Evolutionary conservation across 2,113 vertebrate species (phyloP).

Genomic region (Grus americana): DNA sequence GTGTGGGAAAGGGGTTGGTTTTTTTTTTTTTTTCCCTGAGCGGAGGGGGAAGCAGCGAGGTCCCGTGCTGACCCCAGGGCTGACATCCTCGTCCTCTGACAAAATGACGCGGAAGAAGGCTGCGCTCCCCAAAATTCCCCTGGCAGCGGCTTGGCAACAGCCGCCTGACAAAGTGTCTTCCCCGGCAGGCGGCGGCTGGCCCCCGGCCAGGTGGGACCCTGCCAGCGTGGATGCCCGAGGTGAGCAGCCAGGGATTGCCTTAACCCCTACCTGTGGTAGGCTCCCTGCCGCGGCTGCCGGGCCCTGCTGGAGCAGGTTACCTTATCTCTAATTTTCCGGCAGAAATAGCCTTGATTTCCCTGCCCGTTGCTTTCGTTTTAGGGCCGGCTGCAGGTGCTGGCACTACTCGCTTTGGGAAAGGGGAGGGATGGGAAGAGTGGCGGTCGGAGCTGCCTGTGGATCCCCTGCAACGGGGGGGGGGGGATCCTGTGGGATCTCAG

Average conservation of each 20-base stretch:
- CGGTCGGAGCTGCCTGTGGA: neutral
- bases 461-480: accelerated
- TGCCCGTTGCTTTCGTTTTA: accelerated
- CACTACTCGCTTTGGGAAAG: neutral
- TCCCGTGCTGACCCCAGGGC: neutral
- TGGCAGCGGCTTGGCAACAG: neutral
- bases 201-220: neutral
- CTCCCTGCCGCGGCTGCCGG: accelerated
- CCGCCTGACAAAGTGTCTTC: neutral
- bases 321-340: neutral
- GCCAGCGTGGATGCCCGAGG: slow-evolving; percentile 28
- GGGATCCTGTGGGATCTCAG: neutral
- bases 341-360: neutral
- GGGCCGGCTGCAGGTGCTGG: neutral
- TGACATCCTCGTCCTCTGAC: accelerated
- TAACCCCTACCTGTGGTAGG: neutral
- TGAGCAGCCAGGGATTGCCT: slow-evolving; percentile 16
- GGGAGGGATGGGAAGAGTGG: neutral
- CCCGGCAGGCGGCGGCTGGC: neutral
- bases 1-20: neutral
- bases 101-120: neutral
- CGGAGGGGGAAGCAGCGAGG: accelerated
- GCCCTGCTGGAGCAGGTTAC: neutral
- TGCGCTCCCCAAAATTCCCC: neutral
- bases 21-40: neutral